Conservation (phyloP, 2,113 vertebrate genomes). For the Crotalus helleri region DNA sequence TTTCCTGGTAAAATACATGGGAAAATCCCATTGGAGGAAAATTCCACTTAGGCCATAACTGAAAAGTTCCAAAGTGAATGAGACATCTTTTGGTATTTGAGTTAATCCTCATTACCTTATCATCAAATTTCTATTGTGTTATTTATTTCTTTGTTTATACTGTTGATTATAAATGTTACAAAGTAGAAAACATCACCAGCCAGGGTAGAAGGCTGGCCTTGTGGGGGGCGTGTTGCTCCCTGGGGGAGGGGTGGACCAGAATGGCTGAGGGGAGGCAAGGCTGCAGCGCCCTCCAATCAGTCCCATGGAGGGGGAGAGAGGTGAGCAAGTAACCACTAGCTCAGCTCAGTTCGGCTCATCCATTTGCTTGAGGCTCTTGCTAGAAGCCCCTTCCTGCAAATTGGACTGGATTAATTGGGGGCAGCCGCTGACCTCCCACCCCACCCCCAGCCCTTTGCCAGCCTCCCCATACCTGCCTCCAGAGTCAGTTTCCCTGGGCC, state of each 20-base stretch:
- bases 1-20: too few species aligned
- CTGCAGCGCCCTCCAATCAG: background rate
- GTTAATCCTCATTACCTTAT: background rate
- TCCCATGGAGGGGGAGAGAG: background rate
- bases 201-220: background rate
- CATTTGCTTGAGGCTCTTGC: background rate
- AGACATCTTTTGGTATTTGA: background rate
- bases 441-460: background rate
- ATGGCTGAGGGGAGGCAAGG: too few species aligned
- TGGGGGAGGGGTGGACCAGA: background rate
- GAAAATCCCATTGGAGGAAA: too few species aligned
- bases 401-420: background rate
- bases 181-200: background rate
- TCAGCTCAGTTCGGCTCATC: background rate
- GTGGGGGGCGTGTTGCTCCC: background rate
- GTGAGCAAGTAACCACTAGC: background rate
- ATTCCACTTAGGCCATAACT: too few species aligned
- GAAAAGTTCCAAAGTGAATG: background rate
- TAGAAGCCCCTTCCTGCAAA: background rate
- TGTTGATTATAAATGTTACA: background rate
- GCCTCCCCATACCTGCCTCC: background rate
- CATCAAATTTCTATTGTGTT: background rate
- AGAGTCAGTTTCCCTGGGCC: background rate
- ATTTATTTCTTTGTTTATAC: background rate
- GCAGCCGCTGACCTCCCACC: background rate